Conservation (phyloP, 2,888 invertebrate genomes). For the Schizaphis graminum region DNA sequence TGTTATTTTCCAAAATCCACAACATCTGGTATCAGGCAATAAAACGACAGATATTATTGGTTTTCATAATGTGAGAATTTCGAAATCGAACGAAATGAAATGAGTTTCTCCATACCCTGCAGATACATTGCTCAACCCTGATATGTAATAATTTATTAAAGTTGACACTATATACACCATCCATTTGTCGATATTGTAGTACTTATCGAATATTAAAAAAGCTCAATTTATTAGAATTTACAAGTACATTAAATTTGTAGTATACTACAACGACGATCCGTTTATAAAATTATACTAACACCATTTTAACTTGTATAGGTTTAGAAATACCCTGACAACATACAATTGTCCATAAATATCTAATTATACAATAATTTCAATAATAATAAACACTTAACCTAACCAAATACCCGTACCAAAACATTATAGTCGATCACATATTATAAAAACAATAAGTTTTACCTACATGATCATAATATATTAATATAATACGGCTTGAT, state of each 20-base stretch:
- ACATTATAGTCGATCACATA: not conserved
- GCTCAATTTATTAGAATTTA: not conserved
- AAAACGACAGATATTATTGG: conserved; percentile 33
- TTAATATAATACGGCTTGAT: not conserved
- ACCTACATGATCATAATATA: not conserved
- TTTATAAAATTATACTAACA: not conserved
- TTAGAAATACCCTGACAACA: not conserved
- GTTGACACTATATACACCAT: not conserved
- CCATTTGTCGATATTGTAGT: not conserved
- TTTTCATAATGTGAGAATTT: conserved; percentile 7
- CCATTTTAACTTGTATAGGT: not conserved
- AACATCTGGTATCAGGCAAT: conserved; percentile 39
- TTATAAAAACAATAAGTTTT: not conserved
- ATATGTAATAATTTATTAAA: conserved; percentile 20
- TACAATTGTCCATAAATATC: not conserved
- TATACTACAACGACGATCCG: not conserved
- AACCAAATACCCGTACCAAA: not conserved
- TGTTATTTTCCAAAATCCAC: conserved; percentile 31
- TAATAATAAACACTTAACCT: not conserved
- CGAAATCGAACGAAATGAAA: conserved; percentile 14
- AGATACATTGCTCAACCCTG: not conserved
- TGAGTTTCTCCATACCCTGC: not conserved
- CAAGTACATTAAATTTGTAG: not conserved
- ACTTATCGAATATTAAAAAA: not conserved
- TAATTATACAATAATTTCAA: not conserved